Percentiles rank a stretch among this genome's conserved stretches.
Evolutionary conservation across 2,888 invertebrate genomes (phyloP).

Genomic region (Aelia acuminata): DNA sequence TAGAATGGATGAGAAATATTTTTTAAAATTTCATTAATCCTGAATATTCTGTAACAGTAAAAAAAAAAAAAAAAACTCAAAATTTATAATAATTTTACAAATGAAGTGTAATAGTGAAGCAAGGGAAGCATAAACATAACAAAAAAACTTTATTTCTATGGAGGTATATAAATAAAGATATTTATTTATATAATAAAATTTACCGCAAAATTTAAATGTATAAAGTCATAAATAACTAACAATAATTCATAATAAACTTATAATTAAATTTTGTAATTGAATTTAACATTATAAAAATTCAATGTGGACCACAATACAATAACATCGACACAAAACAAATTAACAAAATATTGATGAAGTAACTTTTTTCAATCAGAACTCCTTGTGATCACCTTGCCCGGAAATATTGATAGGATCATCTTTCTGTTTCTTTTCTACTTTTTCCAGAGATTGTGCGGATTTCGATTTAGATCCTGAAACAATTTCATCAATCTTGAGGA

Average conservation of each 20-base stretch:
- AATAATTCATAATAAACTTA: too few relatives aligned
- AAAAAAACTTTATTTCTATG: not conserved
- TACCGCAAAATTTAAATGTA: not conserved
- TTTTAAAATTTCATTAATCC: too few relatives aligned
- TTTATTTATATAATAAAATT: too few relatives aligned
- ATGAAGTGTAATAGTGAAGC: not conserved
- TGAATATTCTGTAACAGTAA: too few relatives aligned
- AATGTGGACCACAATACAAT: not conserved
- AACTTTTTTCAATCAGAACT: not conserved
- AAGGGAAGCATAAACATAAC: not conserved
- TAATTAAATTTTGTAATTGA: not conserved
- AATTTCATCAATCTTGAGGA: conserved; percentile 98
- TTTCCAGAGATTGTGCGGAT: conserved; percentile 74
- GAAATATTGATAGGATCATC: not conserved
- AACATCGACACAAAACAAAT: not conserved
- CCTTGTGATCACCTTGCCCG: conserved; percentile 39
- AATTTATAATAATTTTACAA: not conserved
- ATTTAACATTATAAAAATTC: not conserved
- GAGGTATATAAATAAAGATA: too few relatives aligned
- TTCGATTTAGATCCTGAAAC: conserved; percentile 94
- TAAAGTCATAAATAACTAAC: not conserved
- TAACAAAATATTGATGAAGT: not conserved
- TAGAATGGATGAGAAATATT: too few relatives aligned
- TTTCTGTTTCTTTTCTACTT: conserved; percentile 69
- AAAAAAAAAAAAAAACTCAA: too few relatives aligned